Conservation (phyloP, 2,797 vertebrate species). For the Geotria australis region DNA sequence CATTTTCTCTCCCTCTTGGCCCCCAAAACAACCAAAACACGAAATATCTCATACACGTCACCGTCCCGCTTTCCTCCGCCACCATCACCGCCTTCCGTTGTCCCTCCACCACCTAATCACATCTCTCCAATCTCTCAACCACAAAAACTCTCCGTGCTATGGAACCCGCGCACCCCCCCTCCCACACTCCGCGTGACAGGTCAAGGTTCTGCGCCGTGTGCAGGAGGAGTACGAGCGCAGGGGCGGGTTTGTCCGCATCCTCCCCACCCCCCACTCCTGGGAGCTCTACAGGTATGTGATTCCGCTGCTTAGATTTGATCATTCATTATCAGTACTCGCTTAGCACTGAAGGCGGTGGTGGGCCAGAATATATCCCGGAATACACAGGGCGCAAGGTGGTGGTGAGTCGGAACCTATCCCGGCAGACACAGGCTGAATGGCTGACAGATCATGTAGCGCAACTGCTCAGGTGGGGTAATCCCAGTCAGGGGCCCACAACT, state of each 20-base stretch:
- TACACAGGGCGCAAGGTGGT: too few species aligned
- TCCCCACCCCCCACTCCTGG: conserved; percentile 64
- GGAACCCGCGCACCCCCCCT: too few species aligned
- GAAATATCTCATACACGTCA: neutral
- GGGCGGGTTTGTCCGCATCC: conserved; percentile 74
- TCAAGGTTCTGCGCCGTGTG: conserved; percentile 46
- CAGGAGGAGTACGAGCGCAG: conserved; percentile 60
- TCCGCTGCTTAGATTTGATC: neutral
- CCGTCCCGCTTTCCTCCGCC: neutral
- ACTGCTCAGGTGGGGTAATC: too few species aligned
- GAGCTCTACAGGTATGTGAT: conserved; percentile 41
- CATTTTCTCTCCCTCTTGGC: too few species aligned
- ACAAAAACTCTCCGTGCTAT: neutral
- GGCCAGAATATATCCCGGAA: too few species aligned
- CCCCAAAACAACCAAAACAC: neutral
- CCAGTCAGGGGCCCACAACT: neutral
- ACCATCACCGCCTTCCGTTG: conserved; percentile 1
- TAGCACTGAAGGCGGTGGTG: too few species aligned
- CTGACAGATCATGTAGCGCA: too few species aligned
- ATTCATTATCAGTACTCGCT: too few species aligned
- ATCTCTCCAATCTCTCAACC: neutral
- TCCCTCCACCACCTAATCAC: neutral
- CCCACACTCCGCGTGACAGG: conserved; percentile 16
- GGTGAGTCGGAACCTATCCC: too few species aligned
- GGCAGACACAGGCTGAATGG: too few species aligned